Percentiles rank a stretch among this genome's conserved stretches.
These are phyloP conservation scores for Stigmatopora argus DNA, from an alignment of 2,113 vertebrate species.

Conservation along the genomic window DNA sequence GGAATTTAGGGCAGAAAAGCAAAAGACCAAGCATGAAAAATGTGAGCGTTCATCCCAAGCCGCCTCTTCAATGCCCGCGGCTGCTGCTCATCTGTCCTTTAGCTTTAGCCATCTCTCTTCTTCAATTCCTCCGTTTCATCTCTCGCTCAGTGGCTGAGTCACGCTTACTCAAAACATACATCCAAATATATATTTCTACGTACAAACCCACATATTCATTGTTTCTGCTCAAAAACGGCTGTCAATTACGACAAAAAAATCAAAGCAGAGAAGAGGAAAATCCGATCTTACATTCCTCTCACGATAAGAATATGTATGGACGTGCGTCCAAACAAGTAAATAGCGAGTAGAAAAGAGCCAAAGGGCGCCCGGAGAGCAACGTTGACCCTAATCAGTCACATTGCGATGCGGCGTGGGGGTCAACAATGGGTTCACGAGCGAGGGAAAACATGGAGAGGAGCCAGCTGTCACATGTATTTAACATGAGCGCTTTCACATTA, in stretches of 20 bases:
- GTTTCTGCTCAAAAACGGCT: not conserved
- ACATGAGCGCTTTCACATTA: conserved; percentile 4
- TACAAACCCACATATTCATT: conserved; percentile 15
- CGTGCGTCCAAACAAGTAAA: not conserved
- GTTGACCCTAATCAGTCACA: conserved; percentile 41
- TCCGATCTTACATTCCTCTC: not conserved
- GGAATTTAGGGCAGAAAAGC: not conserved
- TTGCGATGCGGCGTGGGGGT: conserved; percentile 31
- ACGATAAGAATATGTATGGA: not conserved
- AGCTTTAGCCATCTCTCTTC: conserved; percentile 56
- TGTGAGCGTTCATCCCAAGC: conserved; percentile 32
- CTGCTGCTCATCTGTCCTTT: conserved; percentile 55
- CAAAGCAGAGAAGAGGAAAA: not conserved
- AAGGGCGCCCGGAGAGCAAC: not conserved
- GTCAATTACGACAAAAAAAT: conserved; percentile 9
- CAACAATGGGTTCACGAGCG: conserved; percentile 14
- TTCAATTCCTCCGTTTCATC: conserved; percentile 47
- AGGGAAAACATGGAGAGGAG: conserved; percentile 3
- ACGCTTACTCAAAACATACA: conserved; percentile 16
- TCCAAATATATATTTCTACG: conserved; percentile 27
- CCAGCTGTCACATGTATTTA: conserved; percentile 15
- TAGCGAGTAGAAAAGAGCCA: conserved; percentile 2
- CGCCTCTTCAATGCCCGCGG: conserved; percentile 22
- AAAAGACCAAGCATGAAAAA: not conserved
- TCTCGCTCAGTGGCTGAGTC: conserved; percentile 46